Evolutionary conservation across 2,113 vertebrate species (phyloP).

Genomic region (Myotis lucifugus): DNA sequence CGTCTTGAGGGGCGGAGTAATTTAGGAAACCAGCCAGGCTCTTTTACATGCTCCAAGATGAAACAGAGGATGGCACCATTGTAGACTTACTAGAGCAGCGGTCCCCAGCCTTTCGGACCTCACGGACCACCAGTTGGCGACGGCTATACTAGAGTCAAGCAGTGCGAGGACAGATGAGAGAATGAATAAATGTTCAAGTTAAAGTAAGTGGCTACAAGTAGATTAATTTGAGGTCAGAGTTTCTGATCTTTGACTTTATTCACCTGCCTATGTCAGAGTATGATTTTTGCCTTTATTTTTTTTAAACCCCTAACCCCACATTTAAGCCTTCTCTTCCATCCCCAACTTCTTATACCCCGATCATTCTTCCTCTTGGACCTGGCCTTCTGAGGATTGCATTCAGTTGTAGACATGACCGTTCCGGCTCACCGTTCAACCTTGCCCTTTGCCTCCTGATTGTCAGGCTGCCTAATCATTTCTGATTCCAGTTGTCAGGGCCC

Average conservation of each 20-base stretch:
- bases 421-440: rapidly evolving
- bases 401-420: not conserved
- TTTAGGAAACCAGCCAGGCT: not conserved
- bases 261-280: not conserved
- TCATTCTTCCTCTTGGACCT: not conserved
- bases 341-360: not conserved
- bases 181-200: not conserved
- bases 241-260: not conserved
- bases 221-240: not conserved
- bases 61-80: not conserved
- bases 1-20: not conserved
- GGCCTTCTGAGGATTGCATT: not conserved
- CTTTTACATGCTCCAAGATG: not conserved
- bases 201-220: not conserved
- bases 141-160: too few species aligned
- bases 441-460: not conserved
- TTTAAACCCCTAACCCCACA: not conserved
- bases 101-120: too few species aligned
- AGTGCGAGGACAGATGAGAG: rapidly evolving
- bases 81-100: too few species aligned
- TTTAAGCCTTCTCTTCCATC: not conserved
- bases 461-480: not conserved
- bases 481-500: not conserved
- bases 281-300: not conserved
- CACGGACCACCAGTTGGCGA: too few species aligned